Base-by-base conservation (phyloP, 92 coral and sea anemone species). In the Actinostola sp. region DNA sequence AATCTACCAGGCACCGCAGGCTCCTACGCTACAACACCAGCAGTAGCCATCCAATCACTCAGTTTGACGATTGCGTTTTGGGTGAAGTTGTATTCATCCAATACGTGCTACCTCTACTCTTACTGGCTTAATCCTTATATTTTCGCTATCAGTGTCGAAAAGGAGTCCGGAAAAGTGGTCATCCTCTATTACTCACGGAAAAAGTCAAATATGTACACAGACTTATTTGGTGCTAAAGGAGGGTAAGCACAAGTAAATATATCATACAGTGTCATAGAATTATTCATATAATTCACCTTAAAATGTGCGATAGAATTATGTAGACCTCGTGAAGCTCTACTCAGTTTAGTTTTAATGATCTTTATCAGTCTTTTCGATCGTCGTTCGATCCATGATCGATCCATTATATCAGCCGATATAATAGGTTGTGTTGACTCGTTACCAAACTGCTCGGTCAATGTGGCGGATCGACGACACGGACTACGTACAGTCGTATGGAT, bases 1-100 rank as follows among this genome's bases (percentile, higher is more conserved):
- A 19, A 66, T 13, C 34, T 66, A 43, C 42, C 71, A 66, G 71
- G 71, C 38, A 63, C 70, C 16, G 70, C 70, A 38, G 70, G 70
- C 70, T 63, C 70, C 8, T 63, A 63, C 21, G 70, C 70, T 20
- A 63, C 70, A 2, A 42, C 54, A 20, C 71, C 71, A 21, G 35
- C 34, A 16, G 12, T 45, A 17, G 56, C 34, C 11, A 41, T 64
- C 28, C 15, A 13, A 4, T 9, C 0, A 13, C 8, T 24, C 14
- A 66, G 38, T 23, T 43, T 43, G 5, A 66, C 56, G 4, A 66
- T 66, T 13, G 29, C 71, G 25, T 21, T 66, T 17, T 66, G 71
- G 71, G 10, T 66, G 26, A 66, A 66, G 44, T 14, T 45, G 26
- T 20, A 43, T 53, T 14, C 66, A 2, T 8, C 6, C 16, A 2